phyloP scores from a whole-genome alignment of 1,140 invertebrate species.

The Cotesia glomerata region DNA sequence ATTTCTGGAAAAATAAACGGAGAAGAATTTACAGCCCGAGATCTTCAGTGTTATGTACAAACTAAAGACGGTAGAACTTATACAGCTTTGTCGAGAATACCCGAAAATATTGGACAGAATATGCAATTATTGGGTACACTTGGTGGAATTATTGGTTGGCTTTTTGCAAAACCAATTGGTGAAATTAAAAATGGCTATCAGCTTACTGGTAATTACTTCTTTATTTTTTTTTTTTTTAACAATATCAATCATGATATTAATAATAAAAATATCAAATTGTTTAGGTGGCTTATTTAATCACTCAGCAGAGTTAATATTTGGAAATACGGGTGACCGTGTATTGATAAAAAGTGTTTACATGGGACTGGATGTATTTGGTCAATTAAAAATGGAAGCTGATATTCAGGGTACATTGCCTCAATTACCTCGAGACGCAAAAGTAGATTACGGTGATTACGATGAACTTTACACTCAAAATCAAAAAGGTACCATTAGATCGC shows the following conservation, averaged over 20 bases:
- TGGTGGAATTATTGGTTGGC: conserved; percentile 85
- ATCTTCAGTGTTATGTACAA: conserved; percentile 91
- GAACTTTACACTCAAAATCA: conserved; percentile 79
- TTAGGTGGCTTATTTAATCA: conserved; percentile 85
- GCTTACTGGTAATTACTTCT: conserved; percentile 68
- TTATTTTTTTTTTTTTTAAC: not conserved
- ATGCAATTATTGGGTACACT: conserved; percentile 81
- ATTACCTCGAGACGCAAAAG: conserved; percentile 67
- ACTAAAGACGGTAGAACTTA: conserved; percentile 88
- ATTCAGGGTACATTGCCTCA: conserved; percentile 80
- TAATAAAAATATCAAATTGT: conserved; percentile 20
- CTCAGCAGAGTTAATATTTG: conserved; percentile 76
- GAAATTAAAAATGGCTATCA: conserved; percentile 86
- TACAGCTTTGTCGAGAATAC: conserved; percentile 85
- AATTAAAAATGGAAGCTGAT: conserved; percentile 78
- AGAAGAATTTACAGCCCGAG: conserved; percentile 73
- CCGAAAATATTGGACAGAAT: conserved; percentile 74
- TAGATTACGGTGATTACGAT: conserved; percentile 80
- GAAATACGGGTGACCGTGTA: conserved; percentile 73
- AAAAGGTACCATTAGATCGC: conserved; percentile 48
- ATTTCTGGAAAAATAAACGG: conserved; percentile 82
- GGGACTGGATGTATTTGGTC: conserved; percentile 91
- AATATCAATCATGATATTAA: not conserved
- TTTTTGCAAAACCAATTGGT: conserved; percentile 83
- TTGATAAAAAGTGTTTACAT: conserved; percentile 79